These are phyloP conservation scores for Bolinopsis microptera DNA, from an alignment of 37 sponge, comb jelly and placozoan genomes.

Conservation along the genomic window DNA sequence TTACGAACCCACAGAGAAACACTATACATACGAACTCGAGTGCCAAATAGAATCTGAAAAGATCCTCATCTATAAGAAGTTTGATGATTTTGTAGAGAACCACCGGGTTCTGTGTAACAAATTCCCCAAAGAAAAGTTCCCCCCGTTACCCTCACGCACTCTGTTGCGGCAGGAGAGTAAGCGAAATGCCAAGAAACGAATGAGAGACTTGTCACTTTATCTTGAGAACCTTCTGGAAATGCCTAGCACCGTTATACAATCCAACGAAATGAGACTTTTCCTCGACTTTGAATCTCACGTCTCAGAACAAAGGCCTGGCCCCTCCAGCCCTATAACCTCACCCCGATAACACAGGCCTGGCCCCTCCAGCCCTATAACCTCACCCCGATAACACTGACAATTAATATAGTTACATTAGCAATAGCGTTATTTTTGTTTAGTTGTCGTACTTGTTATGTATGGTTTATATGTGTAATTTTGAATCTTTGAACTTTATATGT, in stretches of 20 bases:
- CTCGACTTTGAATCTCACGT: constrained; percentile 42
- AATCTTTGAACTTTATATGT: neutral
- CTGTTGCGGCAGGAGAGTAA: constrained; percentile 48
- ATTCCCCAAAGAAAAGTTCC: constrained; percentile 60
- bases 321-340: neutral
- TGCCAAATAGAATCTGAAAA: constrained; percentile 47
- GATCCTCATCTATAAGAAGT: constrained; percentile 16
- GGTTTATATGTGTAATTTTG: neutral
- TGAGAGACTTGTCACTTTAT: constrained; percentile 40
- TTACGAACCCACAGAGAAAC: constrained; percentile 1
- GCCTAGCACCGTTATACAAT: neutral
- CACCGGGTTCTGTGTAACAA: constrained; percentile 38
- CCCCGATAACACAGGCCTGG: neutral
- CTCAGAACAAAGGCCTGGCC: neutral
- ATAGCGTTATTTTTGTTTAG: neutral
- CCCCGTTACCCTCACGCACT: neutral
- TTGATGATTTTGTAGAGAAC: constrained; percentile 56
- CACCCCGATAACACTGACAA: neutral
- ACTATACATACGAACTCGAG: constrained; percentile 49
- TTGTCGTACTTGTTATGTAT: neutral
- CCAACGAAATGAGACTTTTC: constrained; percentile 57
- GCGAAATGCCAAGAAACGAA: constrained; percentile 35
- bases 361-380: neutral
- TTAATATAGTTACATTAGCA: neutral
- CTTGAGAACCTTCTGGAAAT: constrained; percentile 50